A percentile compares a stretch with the other conserved stretches of the same genome.
Conservation (phyloP, 2,888 invertebrate species). For the Tortrix viridana region DNA sequence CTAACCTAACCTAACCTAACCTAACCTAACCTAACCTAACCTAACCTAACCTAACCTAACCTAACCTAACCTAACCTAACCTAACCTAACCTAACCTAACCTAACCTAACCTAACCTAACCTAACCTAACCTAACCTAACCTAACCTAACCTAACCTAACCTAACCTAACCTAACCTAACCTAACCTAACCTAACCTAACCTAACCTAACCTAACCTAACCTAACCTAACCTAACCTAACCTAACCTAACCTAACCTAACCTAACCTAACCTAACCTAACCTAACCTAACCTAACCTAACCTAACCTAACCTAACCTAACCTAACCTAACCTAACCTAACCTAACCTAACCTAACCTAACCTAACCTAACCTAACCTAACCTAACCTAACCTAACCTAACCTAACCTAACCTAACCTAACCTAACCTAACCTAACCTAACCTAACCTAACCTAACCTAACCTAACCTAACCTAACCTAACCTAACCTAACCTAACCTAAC, state of each 20-base stretch:
- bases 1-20: slow-evolving; percentile 35
- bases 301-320: too few species aligned
- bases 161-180: slow-evolving; percentile 13
- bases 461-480: too few species aligned
- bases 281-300: neutral
- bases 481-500: too few species aligned
- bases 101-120: slow-evolving; percentile 24
- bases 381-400: too few species aligned
- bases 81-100: neutral
- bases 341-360: too few species aligned
- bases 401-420: too few species aligned
- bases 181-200: slow-evolving; percentile 8
- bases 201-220: slow-evolving; percentile 8
- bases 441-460: too few species aligned
- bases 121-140: slow-evolving; percentile 22
- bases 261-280: slow-evolving; percentile 26
- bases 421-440: too few species aligned
- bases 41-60: too few species aligned
- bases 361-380: too few species aligned
- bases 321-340: too few species aligned
- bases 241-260: slow-evolving; percentile 23
- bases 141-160: slow-evolving; percentile 25
- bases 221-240: slow-evolving; percentile 23
- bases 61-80: neutral
- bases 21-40: slow-evolving; percentile 9